Base-by-base conservation (phyloP, 64 coral and sea anemone genomes). In the Exaiptasia diaphana region DNA sequence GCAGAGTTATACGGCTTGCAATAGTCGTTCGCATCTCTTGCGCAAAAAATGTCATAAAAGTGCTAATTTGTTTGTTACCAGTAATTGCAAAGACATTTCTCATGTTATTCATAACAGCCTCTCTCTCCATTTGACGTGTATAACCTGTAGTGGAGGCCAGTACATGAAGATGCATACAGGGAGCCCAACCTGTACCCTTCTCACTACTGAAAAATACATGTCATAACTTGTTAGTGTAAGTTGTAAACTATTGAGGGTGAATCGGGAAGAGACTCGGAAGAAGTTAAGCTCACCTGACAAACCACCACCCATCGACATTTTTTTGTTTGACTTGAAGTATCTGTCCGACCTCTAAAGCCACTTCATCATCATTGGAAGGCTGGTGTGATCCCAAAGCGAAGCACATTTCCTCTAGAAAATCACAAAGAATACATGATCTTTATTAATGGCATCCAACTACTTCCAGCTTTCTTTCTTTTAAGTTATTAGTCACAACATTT, bases 271-370 rank as follows among this genome's bases (percentile, higher is more conserved):
- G n/a, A n/a, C n/a, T n/a, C n/a, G n/a, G n/a, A n/a, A n/a, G n/a
- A n/a, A 9, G 50, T 41, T 8, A 42, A 33, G 45, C 63, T 89
- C 29, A 94, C 91, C 49, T 79, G 45, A 94, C 36, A 9, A 80
- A 14, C 91, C 91, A 94, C 91, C 86, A 94, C 1, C 91, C 91
- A 34, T 94, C 80, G 17, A 84, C 67, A 52, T 89, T 89, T 30
- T 94, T 94, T 74, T 94, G 91, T 64, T 64, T 77, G n/a, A 94
- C 86, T 61, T 74, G 74, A 15, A 89, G 79, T 27, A 94, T 22
- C 61, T 79, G 59, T 14, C 91, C 91, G 11, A 85, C 67, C 53
- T 89, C 72, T 40, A 89, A 83, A 31, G 29, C 72, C 67, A 94
- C 53, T 56, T 94, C 91, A 13, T 89, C 91, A 71, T 89, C 86